Evolutionary conservation across 2,888 invertebrate species (phyloP), one percentile per base, ranked within the genome.

Genomic region (Epinotia brunnichana): DNA sequence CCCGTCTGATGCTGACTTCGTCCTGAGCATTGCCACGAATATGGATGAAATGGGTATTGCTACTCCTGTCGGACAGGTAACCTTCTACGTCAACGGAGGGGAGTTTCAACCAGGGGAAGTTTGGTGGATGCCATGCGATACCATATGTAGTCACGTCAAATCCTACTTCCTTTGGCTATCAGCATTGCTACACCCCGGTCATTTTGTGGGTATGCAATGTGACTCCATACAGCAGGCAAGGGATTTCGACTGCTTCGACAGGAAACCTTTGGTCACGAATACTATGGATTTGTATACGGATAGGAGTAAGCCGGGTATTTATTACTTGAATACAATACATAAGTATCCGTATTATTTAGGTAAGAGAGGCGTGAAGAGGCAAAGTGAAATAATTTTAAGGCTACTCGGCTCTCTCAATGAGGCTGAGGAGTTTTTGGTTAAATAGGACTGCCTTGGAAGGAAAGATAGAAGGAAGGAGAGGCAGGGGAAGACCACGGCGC

Each of bases 191-290:
- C 75, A 87, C 51, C 87, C 83, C 0, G 73, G 81, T 5, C 76
- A 77, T 1, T 88, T 88, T 44, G 82, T 88, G 35, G 88, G 81
- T 0, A 76, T 88, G 5, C 80, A 85, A 70, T 88, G 88, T 72
- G 81, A 83, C 24, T 82, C 86, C 0, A 82, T 87, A 0, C 85
- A 88, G 69, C 82, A 87, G 70, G 88, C 88, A 0, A 81, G 88
- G 53, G 74, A 82, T 2, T 81, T 75, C 15, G 77, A 81, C 0
- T 88, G 88, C 48, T 88, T 81, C 66, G 81, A 81, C 15, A 82
- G 81, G 54, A 75, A 51, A 0, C 87, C 88, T 1, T 35, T 73
- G n/a, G 76, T 82, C 0, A 88, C 86, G 0, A 88, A 88, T 54
- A 13, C 83, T 0, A 7, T 87, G 10, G 87, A 87, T 0, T 54